Percentiles rank a stretch among this genome's conserved stretches.
These are phyloP conservation scores for Astyanax mexicanus DNA, from an alignment of 2,797 vertebrate species.

Conservation along the genomic window DNA sequence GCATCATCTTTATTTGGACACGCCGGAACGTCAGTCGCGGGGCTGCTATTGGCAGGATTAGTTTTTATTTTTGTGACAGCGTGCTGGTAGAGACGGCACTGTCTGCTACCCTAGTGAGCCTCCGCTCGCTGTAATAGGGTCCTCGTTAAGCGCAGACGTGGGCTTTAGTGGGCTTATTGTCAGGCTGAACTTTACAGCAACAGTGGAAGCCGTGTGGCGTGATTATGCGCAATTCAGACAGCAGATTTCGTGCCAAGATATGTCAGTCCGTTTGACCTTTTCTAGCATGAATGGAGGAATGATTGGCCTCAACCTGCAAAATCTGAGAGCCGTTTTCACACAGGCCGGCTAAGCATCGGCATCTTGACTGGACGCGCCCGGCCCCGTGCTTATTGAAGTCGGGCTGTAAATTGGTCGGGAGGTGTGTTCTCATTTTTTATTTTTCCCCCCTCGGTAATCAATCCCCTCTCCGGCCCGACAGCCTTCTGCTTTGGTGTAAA, in stretches of 20 bases:
- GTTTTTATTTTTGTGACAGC: neutral
- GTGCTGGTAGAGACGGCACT: neutral
- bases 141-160: constrained; percentile 18
- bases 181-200: constrained; percentile 8
- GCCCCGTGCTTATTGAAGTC: constrained; percentile 42
- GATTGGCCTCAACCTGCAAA: constrained; percentile 33
- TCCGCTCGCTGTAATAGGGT: constrained; percentile 6
- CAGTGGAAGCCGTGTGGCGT: constrained; percentile 1
- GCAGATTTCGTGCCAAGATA: constrained; percentile 3
- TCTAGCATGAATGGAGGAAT: constrained; percentile 14
- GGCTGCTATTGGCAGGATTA: neutral
- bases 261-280: constrained; percentile 37
- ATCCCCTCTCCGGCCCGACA: constrained; percentile 36
- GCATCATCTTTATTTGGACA: constrained; percentile 6
- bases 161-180: constrained; percentile 8
- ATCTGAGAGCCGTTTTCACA: constrained; percentile 27
- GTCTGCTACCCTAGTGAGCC: neutral
- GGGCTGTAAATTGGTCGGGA: constrained; percentile 47
- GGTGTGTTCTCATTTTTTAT: constrained; percentile 49
- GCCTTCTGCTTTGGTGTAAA: constrained; percentile 50
- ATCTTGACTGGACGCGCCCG: constrained; percentile 27
- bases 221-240: constrained; percentile 18
- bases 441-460: constrained; percentile 43
- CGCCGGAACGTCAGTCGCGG: constrained; percentile 8
- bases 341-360: constrained; percentile 33